Evolutionary conservation across 2,888 invertebrate genomes (phyloP).

Genomic region (Mesorhabditis spiculigera): DNA sequence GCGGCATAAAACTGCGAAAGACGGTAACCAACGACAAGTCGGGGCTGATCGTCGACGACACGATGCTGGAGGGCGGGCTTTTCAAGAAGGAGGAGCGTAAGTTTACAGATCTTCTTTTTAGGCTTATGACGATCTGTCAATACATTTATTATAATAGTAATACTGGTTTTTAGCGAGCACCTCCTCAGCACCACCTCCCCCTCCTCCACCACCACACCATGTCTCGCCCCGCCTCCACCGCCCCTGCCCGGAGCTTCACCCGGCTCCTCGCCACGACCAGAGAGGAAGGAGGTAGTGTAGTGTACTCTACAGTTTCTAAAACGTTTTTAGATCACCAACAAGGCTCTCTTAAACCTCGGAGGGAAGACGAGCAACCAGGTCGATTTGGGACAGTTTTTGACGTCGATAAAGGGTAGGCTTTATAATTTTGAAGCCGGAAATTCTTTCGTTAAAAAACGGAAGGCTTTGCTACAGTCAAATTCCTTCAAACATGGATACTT

Average conservation of each 20-base stretch:
- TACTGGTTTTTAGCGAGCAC: neutral
- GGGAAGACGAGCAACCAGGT: neutral
- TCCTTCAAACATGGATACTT: conserved; percentile 10
- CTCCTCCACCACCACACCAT: neutral
- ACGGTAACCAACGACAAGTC: conserved; percentile 48
- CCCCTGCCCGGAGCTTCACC: neutral
- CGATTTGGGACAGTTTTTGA: neutral
- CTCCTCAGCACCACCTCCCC: neutral
- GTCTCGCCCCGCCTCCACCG: neutral
- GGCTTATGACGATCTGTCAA: too few relatives aligned
- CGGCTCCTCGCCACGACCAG: neutral
- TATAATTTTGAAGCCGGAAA: too few relatives aligned
- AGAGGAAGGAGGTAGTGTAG: neutral
- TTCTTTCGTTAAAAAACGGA: neutral
- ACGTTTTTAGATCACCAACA: neutral
- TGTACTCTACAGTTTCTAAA: too few relatives aligned
- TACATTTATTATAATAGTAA: too few relatives aligned
- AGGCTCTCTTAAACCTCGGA: neutral
- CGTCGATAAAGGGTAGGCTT: neutral
- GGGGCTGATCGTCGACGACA: conserved; percentile 45
- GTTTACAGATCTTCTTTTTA: too few relatives aligned
- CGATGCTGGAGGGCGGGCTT: conserved; percentile 20
- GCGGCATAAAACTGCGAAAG: conserved; percentile 41
- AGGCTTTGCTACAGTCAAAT: neutral
- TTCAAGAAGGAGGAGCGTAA: conserved; percentile 1